phyloP scores from a whole-genome alignment of 2,888 invertebrate species.

The Apamea epomidion region DNA sequence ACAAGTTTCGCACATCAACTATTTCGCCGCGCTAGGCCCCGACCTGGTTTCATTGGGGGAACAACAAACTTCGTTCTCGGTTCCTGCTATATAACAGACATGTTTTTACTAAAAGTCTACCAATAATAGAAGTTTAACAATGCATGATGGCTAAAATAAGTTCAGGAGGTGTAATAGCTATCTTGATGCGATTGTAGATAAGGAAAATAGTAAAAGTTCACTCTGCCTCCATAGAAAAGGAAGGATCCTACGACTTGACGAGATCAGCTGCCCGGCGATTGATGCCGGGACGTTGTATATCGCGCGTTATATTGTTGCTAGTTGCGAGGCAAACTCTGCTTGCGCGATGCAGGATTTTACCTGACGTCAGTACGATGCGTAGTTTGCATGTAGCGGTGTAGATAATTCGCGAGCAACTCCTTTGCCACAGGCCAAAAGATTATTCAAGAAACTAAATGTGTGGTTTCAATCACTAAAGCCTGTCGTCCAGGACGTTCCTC shows the following conservation, averaged over 20 bases:
- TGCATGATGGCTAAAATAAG: not conserved
- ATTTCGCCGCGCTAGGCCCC: slow-evolving; percentile 39
- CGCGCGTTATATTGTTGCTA: too few species aligned
- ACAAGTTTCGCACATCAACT: slow-evolving; percentile 57
- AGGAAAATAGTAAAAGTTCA: not conserved
- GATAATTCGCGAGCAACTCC: not conserved
- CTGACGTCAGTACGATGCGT: too few species aligned
- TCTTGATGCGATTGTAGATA: not conserved
- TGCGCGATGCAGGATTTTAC: too few species aligned
- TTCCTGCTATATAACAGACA: slow-evolving; percentile 28
- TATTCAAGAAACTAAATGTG: not conserved
- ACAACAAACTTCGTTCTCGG: slow-evolving; percentile 35
- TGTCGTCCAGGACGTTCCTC: too few species aligned
- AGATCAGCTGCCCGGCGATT: too few species aligned
- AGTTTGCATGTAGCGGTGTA: too few species aligned
- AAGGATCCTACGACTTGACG: too few species aligned
- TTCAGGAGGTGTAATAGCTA: not conserved
- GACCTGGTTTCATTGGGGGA: slow-evolving; percentile 38
- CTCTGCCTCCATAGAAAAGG: too few species aligned
- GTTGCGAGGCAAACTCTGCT: too few species aligned
- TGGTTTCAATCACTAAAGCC: not conserved
- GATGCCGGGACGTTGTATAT: too few species aligned
- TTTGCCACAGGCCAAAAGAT: not conserved
- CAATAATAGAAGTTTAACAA: slow-evolving; percentile 5
- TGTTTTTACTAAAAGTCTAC: slow-evolving; percentile 33